phyloP scores from a whole-genome alignment of 2,888 invertebrate genomes.

The Julus scandinavius region DNA sequence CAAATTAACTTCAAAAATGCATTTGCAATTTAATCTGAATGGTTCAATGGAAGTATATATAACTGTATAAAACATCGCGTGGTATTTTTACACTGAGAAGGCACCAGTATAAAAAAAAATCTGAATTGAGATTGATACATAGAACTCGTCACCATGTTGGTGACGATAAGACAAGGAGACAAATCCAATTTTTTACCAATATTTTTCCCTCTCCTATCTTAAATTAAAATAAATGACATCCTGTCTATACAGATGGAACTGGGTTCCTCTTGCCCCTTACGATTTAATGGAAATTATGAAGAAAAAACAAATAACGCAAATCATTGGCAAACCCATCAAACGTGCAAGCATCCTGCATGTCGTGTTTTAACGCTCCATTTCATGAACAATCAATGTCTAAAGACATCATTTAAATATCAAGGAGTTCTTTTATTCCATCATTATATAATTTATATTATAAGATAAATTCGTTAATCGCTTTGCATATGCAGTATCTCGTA shows the following conservation, averaged over 20 bases:
- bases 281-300: conserved; percentile 13
- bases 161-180: conserved; percentile 33
- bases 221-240: conserved; percentile 37
- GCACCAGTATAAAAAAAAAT: background rate
- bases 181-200: conserved; percentile 6
- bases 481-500: no score
- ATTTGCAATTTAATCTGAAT: background rate
- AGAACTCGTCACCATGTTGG: conserved; percentile 26
- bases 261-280: background rate
- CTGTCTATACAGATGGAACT: conserved; percentile 34
- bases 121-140: conserved; percentile 34
- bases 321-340: conserved; percentile 34
- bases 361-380: conserved; percentile 30
- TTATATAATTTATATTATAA: background rate
- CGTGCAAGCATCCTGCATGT: background rate
- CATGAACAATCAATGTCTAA: conserved; percentile 4
- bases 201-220: background rate
- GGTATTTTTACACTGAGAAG: background rate
- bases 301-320: conserved; percentile 8
- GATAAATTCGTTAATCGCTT: no score
- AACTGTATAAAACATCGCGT: background rate
- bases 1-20: conserved; percentile 16
- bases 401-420: conserved; percentile 22
- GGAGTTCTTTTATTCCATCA: background rate
- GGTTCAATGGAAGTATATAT: background rate